Evolutionary conservation across 2,113 vertebrate species (phyloP).

Genomic region (Corythornis cristatus): DNA sequence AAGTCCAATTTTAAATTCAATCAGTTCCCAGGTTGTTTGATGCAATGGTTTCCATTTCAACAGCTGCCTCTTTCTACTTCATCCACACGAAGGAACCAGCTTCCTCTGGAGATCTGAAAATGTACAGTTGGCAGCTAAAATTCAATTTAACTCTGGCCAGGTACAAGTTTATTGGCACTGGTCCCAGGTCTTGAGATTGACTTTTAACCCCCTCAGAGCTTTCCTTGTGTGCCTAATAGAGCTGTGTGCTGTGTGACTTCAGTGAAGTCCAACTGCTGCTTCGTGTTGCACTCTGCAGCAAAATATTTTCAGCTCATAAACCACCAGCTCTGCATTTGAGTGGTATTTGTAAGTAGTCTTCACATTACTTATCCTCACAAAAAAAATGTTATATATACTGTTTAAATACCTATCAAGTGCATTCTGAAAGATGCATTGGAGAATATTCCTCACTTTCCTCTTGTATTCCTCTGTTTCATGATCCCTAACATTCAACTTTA

Average conservation of each 20-base stretch:
- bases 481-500: background rate
- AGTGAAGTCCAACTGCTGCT: constrained; percentile 6
- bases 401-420: background rate
- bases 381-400: background rate
- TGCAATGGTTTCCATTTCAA: constrained; percentile 72
- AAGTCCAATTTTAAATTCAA: constrained; percentile 78
- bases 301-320: constrained; percentile 30
- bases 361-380: background rate
- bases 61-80: constrained; percentile 58
- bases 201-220: constrained; percentile 64
- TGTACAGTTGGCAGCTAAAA: constrained; percentile 68
- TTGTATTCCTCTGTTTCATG: background rate
- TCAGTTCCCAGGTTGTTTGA: constrained; percentile 66
- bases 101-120: constrained; percentile 64
- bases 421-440: background rate
- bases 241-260: background rate
- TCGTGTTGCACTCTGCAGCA: constrained; percentile 1
- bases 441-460: background rate
- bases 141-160: constrained; percentile 68
- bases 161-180: constrained; percentile 58
- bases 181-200: constrained; percentile 21
- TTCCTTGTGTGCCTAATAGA: constrained; percentile 16
- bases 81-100: background rate
- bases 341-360: background rate
- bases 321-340: background rate